Base-by-base conservation (phyloP, 1,140 invertebrate genomes). In the Atopsyche davidsoni region DNA sequence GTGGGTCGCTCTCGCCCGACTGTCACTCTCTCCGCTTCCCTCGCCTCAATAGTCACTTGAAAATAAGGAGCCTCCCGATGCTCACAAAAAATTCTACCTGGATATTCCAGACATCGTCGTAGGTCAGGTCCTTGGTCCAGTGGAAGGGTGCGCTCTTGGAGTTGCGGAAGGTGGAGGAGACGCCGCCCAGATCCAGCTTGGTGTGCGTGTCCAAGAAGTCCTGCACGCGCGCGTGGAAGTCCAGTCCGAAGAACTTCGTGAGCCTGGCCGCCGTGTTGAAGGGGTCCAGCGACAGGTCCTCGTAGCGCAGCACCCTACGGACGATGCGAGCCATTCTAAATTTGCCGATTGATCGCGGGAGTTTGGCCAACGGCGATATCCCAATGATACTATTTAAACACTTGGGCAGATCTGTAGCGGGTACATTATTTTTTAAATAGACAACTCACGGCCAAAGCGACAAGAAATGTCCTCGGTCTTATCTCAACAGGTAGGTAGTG, bases 91-190 rank as follows among this genome's bases (percentile, higher is more conserved):
- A 62, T 63, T 28, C 61, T 59, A 73, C 71, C 64, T 82, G 77
- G 58, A 86, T 81, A 52, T 76, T 71, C n/a, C 78, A 73, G 17
- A 88, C 81, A 64, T 86, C 82, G 7, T 79, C 75, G 42, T 76
- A 81, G 48, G 80, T 77, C 22, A 91, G 72, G 59, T 89, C 84
- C 34, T 75, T 78, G 53, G 81, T 82, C 89, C 89, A 92, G 62
- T 87, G 86, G 64, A 89, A 91, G 48, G 89, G 87, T 42, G 87
- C 83, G 17, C 77, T 79, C 63, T 85, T 86, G 4, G 88, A 89
- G 64, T 91, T 82, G 16, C 88, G 75, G 64, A 83, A 88, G 4
- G 88, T 92, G 59, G 87, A 89, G 24, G 85, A 89, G 10, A 89
- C 84, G 13, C 85, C 87, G 10, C 85, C 87, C 3, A 81, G 78